Base-by-base conservation (phyloP, 1,140 invertebrate genomes). In the Aporrectodea caliginosa region DNA sequence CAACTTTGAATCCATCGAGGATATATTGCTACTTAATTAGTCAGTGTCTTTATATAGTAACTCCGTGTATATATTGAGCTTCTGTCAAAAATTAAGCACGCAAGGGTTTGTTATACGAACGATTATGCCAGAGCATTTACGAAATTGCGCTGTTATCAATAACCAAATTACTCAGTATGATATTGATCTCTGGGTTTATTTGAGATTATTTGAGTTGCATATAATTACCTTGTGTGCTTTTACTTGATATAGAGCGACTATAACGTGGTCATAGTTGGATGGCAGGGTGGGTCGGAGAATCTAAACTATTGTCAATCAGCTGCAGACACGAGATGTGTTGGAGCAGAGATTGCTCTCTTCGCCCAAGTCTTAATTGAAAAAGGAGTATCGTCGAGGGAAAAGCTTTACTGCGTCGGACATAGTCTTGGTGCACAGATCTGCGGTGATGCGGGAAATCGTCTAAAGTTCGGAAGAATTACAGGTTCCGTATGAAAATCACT, bases 381-480 rank as follows among this genome's bases (percentile, higher is more conserved):
- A 33, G 22, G 35, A 31, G 72, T 43, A 14, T 29, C 69, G 12
- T 27, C 27, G 12, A 68, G 31, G 58, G 35, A 74, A 22, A 79
- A 81, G 16, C 71, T 86, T 69, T 86, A 87, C 80, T 75, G 87
- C 14, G 85, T 87, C 73, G 86, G 87, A 0, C 86, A 87, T 82
- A 87, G 86, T 79, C 82, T 88, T 0, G 87, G 87, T 0, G 83
- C 85, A 22, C 87, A 88, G 68, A 79, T 86, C 1, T 83, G 83
- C 69, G 87, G 87, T 1, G 86, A 86, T 78, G 84, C 83, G 16
- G 86, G 87, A 16, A 81, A 81, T 27, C 35, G 35, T 71, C 79
- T 78, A 30, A 95, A 82, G 90, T 95, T 30, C 92, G 94, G 92
- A 1, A 90, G 92, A 82, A 94, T 95, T 69, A 93, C 93, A 43